These are phyloP conservation scores for Cherax destructor DNA, from an alignment of 1,140 invertebrate species.

Conservation along the genomic window DNA sequence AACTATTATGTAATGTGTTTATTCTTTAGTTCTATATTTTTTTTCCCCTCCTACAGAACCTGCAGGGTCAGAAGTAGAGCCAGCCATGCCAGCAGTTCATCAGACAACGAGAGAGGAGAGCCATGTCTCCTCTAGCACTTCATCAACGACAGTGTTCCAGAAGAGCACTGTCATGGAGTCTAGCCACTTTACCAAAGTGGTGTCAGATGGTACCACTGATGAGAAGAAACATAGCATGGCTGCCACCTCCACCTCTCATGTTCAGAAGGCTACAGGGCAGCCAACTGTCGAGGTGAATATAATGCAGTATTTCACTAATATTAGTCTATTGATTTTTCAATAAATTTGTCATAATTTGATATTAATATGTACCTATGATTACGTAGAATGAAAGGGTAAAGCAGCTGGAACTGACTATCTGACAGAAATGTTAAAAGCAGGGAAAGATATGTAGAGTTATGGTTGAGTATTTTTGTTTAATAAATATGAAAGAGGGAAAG, in stretches of 20 bases:
- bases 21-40: no score
- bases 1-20: no score
- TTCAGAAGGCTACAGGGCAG: conserved; percentile 54
- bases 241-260: conserved; percentile 50
- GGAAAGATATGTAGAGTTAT: no score
- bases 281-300: conserved; percentile 52
- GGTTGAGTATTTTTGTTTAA: no score
- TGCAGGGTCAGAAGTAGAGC: background rate
- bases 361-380: no score
- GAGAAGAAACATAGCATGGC: conserved; percentile 37
- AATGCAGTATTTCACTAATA: background rate
- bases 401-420: no score
- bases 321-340: background rate
- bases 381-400: no score
- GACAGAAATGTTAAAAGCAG: no score
- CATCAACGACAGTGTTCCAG: conserved; percentile 29
- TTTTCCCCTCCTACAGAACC: conserved; percentile 20
- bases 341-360: no score
- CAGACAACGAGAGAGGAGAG: conserved; percentile 38
- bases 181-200: conserved; percentile 49
- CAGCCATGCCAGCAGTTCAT: conserved; percentile 14
- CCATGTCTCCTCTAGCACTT: conserved; percentile 33
- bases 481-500: no score
- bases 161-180: conserved; percentile 35
- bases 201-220: conserved; percentile 23